A percentile compares a stretch with the other conserved stretches of the same genome.
phyloP scores from a whole-genome alignment of 2,113 vertebrate species.

The Notothenia rossii region DNA sequence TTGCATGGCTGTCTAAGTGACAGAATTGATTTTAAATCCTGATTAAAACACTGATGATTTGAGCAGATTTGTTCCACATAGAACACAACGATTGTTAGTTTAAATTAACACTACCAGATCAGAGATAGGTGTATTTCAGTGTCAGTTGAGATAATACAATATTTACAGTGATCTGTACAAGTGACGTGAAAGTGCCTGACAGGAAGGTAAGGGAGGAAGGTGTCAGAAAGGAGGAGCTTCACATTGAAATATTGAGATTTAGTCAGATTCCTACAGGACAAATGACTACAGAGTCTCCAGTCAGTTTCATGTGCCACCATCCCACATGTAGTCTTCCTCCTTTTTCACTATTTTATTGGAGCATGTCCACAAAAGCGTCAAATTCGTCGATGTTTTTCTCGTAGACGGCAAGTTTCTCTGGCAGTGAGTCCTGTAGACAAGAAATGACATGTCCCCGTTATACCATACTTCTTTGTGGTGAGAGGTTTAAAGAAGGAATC shows the following conservation, averaged over 20 bases:
- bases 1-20: slow-evolving; percentile 21
- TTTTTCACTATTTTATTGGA: slow-evolving; percentile 85
- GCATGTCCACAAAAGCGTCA: slow-evolving; percentile 98
- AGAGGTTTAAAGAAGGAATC: no score
- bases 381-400: slow-evolving; percentile 99
- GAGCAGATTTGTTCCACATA: slow-evolving; percentile 5
- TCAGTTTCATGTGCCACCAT: slow-evolving; percentile 10
- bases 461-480: no score
- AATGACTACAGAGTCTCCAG: slow-evolving; percentile 16
- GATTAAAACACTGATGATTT: not conserved
- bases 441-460: not conserved
- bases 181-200: not conserved
- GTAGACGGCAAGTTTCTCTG: slow-evolving; percentile 95
- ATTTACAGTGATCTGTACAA: slow-evolving; percentile 68
- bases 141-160: slow-evolving; percentile 20
- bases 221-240: slow-evolving; percentile 21
- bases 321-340: not conserved
- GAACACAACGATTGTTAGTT: slow-evolving; percentile 26
- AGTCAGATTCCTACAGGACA: slow-evolving; percentile 40
- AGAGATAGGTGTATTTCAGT: slow-evolving; percentile 2
- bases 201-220: not conserved
- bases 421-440: slow-evolving; percentile 91
- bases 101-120: slow-evolving; percentile 22
- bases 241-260: slow-evolving; percentile 43
- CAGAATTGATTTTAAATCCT: slow-evolving; percentile 12